These are phyloP conservation scores for Athalia rosae DNA, from an alignment of 2,888 invertebrate genomes.

Conservation along the genomic window DNA sequence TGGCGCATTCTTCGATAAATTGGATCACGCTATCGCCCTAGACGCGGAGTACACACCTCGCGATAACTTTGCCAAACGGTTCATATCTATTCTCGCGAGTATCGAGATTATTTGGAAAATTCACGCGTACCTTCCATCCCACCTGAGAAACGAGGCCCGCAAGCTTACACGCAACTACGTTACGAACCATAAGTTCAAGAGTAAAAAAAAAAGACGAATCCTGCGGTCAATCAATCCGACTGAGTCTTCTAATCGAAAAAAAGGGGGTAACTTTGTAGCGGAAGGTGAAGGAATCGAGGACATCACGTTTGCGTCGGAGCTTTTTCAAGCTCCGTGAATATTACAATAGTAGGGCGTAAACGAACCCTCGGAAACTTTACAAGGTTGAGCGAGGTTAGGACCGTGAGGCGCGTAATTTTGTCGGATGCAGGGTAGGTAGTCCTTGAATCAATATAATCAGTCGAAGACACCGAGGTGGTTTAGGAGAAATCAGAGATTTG, in stretches of 20 bases:
- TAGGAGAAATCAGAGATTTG: conserved; percentile 31
- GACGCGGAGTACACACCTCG: conserved; percentile 55
- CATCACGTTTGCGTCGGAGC: too few relatives aligned
- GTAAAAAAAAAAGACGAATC: too few relatives aligned
- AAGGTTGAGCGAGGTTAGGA: conserved; percentile 66
- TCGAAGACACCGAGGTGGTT: conserved; percentile 53
- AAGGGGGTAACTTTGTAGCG: too few relatives aligned
- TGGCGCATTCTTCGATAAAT: conserved; percentile 71
- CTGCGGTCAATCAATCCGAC: too few relatives aligned
- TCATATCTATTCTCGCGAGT: conserved; percentile 47
- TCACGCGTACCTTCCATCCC: not conserved
- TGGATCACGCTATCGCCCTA: conserved; percentile 69
- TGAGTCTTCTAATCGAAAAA: too few relatives aligned
- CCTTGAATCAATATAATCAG: conserved; percentile 65
- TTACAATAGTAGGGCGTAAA: conserved; percentile 25
- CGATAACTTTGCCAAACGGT: conserved; percentile 51
- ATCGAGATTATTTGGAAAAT: not conserved
- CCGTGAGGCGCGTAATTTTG: conserved; percentile 60
- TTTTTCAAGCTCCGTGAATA: too few relatives aligned
- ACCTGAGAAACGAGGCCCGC: too few relatives aligned
- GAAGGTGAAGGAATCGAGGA: too few relatives aligned
- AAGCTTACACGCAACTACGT: too few relatives aligned
- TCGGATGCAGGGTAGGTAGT: conserved; percentile 54
- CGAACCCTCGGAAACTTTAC: conserved; percentile 34
- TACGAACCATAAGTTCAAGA: too few relatives aligned